Percentiles rank a stretch among this genome's conserved stretches.
These are phyloP conservation scores for Oeneis ivallda DNA, from an alignment of 2,888 invertebrate genomes.

Conservation along the genomic window DNA sequence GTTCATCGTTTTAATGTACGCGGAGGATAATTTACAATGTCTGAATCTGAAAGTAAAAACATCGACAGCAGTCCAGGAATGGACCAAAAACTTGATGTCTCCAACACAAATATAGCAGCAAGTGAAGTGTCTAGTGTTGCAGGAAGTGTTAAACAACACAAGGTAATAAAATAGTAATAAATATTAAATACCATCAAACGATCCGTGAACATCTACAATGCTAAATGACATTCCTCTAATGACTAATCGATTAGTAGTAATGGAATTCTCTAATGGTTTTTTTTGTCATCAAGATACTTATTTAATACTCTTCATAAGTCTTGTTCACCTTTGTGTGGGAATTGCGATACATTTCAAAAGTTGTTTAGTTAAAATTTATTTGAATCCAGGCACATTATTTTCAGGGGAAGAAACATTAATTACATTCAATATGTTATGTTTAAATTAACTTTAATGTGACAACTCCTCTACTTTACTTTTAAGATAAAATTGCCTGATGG, in stretches of 20 bases:
- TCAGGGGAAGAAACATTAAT: background rate
- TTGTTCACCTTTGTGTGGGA: background rate
- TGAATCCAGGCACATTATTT: background rate
- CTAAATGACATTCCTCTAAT: slow-evolving; percentile 7
- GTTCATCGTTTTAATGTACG: slow-evolving; percentile 61
- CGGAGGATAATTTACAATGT: slow-evolving; percentile 64
- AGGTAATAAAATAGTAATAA: slow-evolving; percentile 51
- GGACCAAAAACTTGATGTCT: slow-evolving; percentile 55
- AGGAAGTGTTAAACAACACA: slow-evolving; percentile 65
- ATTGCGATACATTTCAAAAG: background rate
- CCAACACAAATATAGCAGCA: slow-evolving; percentile 63
- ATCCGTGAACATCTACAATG: background rate
- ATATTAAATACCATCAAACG: background rate
- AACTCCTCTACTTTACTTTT: background rate
- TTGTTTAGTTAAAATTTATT: background rate
- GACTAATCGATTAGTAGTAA: no score
- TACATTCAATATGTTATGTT: background rate
- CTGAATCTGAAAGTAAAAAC: slow-evolving; percentile 74
- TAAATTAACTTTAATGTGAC: background rate
- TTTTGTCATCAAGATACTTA: slow-evolving; percentile 2
- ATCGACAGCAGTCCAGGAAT: slow-evolving; percentile 62
- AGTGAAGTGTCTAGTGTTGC: slow-evolving; percentile 63
- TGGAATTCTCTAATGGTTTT: slow-evolving; percentile 1
- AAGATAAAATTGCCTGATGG: background rate
- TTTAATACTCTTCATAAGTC: background rate